Conservation (phyloP, 1,140 invertebrate genomes). For the Bacillus rossius region DNA sequence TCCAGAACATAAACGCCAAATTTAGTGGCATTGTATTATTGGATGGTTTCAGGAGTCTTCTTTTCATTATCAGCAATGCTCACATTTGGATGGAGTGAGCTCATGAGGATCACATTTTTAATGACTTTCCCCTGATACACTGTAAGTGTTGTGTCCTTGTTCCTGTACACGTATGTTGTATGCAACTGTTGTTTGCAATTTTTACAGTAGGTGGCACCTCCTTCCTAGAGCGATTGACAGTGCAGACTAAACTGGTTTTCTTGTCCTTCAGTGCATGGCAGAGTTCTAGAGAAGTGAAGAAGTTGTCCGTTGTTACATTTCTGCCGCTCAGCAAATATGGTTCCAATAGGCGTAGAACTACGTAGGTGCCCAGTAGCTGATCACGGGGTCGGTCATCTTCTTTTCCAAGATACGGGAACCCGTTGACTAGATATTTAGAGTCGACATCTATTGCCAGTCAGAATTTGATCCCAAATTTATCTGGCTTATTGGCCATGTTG, state of each 20-base stretch:
- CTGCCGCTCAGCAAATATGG: constrained; percentile 1
- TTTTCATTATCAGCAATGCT: not conserved
- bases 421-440: constrained; percentile 7
- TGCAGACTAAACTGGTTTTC: constrained; percentile 15
- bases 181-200: too few relatives aligned
- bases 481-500: constrained; percentile 18
- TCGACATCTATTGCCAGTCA: not conserved
- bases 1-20: constrained; percentile 25
- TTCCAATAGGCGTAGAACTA: too few relatives aligned
- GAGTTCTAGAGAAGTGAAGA: constrained; percentile 28
- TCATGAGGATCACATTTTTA: constrained; percentile 22
- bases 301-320: constrained; percentile 34
- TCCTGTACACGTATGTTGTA: not conserved
- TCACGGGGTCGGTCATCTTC: not conserved
- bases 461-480: constrained; percentile 9
- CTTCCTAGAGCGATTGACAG: constrained; percentile 11
- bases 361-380: too few relatives aligned
- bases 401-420: constrained; percentile 4
- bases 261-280: constrained; percentile 16
- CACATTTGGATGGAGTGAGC: not conserved
- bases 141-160: constrained; percentile 15
- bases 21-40: constrained; percentile 29
- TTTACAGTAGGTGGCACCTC: not conserved
- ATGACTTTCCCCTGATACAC: constrained; percentile 21
- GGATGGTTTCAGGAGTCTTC: constrained; percentile 18